These are phyloP conservation scores for Elysia crispata DNA, from an alignment of 2,888 invertebrate genomes.

Conservation along the genomic window DNA sequence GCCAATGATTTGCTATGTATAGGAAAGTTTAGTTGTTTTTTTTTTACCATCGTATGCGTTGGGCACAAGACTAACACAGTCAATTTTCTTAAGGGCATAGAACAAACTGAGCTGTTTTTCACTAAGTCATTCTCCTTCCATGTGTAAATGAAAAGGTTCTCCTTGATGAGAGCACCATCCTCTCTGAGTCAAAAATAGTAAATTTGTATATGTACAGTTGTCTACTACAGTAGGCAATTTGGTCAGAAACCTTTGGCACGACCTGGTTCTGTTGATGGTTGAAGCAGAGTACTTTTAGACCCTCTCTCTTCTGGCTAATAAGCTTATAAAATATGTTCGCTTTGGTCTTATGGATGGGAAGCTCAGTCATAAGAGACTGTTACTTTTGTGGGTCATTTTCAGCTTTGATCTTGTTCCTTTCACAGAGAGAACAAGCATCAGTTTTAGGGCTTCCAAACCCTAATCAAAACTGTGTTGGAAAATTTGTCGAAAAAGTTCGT, in stretches of 20 bases:
- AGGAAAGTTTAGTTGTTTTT: constrained; percentile 3
- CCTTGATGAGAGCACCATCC: background rate
- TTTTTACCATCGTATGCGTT: constrained; percentile 28
- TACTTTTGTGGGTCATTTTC: no score
- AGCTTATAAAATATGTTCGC: no score
- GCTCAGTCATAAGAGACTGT: no score
- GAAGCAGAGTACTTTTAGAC: no score
- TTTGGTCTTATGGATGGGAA: no score
- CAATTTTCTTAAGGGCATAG: constrained; percentile 6
- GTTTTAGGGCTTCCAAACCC: no score
- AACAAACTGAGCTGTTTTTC: constrained; percentile 10
- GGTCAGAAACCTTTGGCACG: background rate
- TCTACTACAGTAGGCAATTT: constrained; percentile 3
- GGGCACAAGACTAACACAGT: background rate
- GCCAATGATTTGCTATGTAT: background rate
- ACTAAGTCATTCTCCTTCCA: constrained; percentile 16
- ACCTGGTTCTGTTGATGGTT: background rate
- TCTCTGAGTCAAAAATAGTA: background rate
- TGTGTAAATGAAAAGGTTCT: constrained; percentile 15
- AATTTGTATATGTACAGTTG: constrained; percentile 16
- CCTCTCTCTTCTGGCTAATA: no score
- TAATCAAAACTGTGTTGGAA: no score
- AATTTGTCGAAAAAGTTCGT: no score
- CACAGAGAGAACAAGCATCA: no score
- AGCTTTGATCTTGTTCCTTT: no score